phyloP scores from a whole-genome alignment of 2,797 vertebrate genomes.

The Chaetophractus vellerosus region DNA sequence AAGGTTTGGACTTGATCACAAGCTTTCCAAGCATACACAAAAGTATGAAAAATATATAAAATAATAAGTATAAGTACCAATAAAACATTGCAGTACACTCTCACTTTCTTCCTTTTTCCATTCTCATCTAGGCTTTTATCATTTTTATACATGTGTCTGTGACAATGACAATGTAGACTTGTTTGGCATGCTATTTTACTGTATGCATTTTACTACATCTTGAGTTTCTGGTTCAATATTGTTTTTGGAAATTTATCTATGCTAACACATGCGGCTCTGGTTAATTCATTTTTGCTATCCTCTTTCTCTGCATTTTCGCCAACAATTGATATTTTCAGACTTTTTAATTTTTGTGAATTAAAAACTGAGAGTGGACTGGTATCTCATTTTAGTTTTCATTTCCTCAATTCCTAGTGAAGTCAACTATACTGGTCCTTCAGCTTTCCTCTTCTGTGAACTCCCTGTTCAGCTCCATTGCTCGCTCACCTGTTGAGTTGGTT shows the following conservation, averaged over 20 bases:
- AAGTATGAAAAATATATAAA: background rate
- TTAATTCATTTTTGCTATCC: background rate
- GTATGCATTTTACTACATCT: background rate
- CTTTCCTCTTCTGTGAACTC: background rate
- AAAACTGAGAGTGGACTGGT: background rate
- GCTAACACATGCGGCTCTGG: background rate
- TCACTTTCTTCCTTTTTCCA: background rate
- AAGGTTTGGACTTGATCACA: background rate
- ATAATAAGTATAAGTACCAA: background rate
- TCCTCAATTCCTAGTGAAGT: background rate
- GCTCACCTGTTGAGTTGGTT: background rate
- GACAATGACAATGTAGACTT: background rate
- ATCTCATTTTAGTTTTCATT: background rate
- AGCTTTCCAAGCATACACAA: background rate
- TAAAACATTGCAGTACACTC: background rate
- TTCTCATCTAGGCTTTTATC: background rate
- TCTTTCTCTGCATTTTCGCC: background rate
- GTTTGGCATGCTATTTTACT: background rate
- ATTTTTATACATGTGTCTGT: background rate
- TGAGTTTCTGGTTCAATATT: background rate
- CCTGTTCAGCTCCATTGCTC: background rate
- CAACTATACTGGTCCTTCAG: background rate
- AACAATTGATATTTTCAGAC: background rate
- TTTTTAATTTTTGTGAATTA: background rate
- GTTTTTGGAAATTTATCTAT: background rate